A percentile compares a stretch with the other conserved stretches of the same genome.
These are phyloP conservation scores for Triplophysa yarkandensis DNA, from an alignment of 2,797 vertebrate species.

Conservation along the genomic window DNA sequence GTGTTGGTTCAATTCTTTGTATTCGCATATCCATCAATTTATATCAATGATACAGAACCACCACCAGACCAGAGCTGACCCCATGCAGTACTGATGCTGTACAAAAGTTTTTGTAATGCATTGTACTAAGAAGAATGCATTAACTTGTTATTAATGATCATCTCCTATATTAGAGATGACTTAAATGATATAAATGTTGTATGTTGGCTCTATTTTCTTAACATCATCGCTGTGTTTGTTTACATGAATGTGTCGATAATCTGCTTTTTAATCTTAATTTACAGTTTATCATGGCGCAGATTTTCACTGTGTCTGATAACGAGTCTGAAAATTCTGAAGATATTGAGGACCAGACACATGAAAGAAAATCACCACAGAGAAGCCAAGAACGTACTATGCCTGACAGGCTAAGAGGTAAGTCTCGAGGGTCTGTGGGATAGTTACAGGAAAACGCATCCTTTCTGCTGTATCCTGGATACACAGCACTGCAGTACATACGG, in stretches of 20 bases:
- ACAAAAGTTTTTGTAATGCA: too few species aligned
- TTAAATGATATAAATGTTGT: background rate
- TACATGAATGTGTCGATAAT: background rate
- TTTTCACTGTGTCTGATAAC: constrained; percentile 73
- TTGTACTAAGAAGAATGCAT: too few species aligned
- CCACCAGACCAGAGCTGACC: too few species aligned
- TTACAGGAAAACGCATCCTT: constrained; percentile 13
- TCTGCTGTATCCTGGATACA: constrained; percentile 41
- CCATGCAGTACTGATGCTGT: too few species aligned
- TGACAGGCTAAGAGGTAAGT: constrained; percentile 51
- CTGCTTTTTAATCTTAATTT: background rate
- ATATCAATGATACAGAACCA: too few species aligned
- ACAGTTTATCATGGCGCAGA: constrained; percentile 66
- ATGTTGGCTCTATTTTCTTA: background rate
- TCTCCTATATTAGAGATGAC: too few species aligned
- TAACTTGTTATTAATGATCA: too few species aligned
- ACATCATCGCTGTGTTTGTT: background rate
- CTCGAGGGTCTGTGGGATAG: constrained; percentile 32
- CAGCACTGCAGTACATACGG: background rate
- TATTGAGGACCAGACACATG: constrained; percentile 55
- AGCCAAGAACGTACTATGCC: constrained; percentile 51
- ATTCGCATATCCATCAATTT: too few species aligned
- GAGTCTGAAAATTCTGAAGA: constrained; percentile 76
- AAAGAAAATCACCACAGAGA: background rate
- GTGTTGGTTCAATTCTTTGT: too few species aligned